phyloP scores from a whole-genome alignment of 30 jellyfish, hydroid and myxozoan genomes.

The Aurelia sp. region DNA sequence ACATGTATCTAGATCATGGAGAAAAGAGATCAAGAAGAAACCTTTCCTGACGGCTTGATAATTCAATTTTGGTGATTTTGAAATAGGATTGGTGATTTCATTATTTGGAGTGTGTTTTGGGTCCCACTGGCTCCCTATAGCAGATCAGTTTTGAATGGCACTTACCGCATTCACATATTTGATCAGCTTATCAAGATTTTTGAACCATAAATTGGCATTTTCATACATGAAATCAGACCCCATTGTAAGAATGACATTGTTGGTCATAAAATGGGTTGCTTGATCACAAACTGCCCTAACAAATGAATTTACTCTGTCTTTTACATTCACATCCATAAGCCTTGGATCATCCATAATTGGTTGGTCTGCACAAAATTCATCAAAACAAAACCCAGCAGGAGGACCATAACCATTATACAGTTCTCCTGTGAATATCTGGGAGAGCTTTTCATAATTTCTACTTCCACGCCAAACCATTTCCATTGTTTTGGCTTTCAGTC shows the following conservation, averaged over 20 bases:
- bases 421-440: slow-evolving; percentile 98
- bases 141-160: not conserved
- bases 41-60: too few relatives aligned
- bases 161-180: slow-evolving; percentile 90
- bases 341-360: slow-evolving; percentile 93
- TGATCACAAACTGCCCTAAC: slow-evolving; percentile 95
- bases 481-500: slow-evolving; percentile 90
- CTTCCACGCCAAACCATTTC: slow-evolving; percentile 99
- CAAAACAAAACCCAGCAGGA: slow-evolving; percentile 97
- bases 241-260: slow-evolving; percentile 88
- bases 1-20: too few relatives aligned
- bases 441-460: slow-evolving; percentile 63
- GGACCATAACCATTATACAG: slow-evolving; percentile 97
- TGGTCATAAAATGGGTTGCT: slow-evolving; percentile 89
- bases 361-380: slow-evolving; percentile 90
- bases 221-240: slow-evolving; percentile 97
- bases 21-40: too few relatives aligned
- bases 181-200: slow-evolving; percentile 89
- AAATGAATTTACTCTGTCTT: slow-evolving; percentile 91
- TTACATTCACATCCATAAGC: slow-evolving; percentile 87
- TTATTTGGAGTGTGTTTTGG: too few relatives aligned
- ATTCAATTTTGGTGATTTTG: too few relatives aligned
- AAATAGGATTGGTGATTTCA: too few relatives aligned
- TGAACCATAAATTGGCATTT: slow-evolving; percentile 95
- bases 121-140: too few relatives aligned